Conservation (phyloP, 2,888 invertebrate species). For the Melieria omissa region DNA sequence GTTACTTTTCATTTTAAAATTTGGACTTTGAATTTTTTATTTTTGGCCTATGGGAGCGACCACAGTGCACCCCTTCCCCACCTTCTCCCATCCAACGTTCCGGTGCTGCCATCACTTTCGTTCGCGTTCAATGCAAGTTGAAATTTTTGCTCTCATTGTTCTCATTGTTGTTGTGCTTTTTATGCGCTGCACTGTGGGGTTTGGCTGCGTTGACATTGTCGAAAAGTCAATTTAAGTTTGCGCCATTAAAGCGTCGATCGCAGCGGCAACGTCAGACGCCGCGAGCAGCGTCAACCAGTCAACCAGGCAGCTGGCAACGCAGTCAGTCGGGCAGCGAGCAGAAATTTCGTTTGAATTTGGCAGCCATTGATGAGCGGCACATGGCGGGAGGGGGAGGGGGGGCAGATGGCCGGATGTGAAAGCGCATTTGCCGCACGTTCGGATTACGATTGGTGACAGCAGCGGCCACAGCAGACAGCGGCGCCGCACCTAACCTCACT, state of each 20-base stretch:
- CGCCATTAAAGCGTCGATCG: conserved; percentile 36
- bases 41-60: too few relatives aligned
- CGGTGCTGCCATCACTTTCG: background rate
- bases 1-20: too few relatives aligned
- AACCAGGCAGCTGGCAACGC: background rate
- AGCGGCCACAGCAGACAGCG: background rate
- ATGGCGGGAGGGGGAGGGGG: background rate
- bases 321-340: too few relatives aligned
- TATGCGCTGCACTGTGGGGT: conserved; percentile 18
- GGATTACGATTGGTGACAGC: conserved; percentile 38
- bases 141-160: too few relatives aligned
- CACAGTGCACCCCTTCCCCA: too few relatives aligned
- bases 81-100: too few relatives aligned
- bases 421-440: conserved; percentile 32
- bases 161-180: background rate
- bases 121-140: too few relatives aligned
- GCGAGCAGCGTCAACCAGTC: background rate
- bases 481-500: too few relatives aligned
- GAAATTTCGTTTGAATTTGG: too few relatives aligned
- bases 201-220: conserved; percentile 41
- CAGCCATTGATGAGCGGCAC: background rate
- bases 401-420: background rate
- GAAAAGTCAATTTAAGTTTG: conserved; percentile 49
- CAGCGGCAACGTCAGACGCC: background rate
- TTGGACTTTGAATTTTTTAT: too few relatives aligned